These are phyloP conservation scores for Zele albiditarsus DNA, from an alignment of 2,888 invertebrate genomes.

Conservation along the genomic window DNA sequence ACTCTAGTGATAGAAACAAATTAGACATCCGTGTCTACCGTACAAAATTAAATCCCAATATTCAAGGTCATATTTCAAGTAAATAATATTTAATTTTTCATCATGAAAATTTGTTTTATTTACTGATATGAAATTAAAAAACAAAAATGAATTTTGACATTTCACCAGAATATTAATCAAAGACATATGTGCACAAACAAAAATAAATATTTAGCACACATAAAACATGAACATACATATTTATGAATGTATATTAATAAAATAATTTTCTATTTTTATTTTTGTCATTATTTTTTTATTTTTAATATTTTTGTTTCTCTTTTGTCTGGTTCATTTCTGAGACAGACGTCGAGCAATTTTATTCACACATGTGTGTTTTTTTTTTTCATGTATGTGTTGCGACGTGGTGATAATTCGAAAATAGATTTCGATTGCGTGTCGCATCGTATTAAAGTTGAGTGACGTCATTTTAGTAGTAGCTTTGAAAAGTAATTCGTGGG, in stretches of 20 bases:
- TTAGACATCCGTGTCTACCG: not conserved
- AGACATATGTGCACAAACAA: not conserved
- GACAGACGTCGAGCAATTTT: not conserved
- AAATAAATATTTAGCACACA: too few species aligned
- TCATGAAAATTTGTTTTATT: not conserved
- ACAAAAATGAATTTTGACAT: too few species aligned
- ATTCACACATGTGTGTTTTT: not conserved
- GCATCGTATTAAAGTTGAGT: slow-evolving; percentile 1
- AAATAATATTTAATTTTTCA: not conserved
- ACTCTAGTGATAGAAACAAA: not conserved
- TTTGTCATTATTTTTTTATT: not conserved
- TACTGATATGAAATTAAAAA: not conserved
- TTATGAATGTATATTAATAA: too few species aligned
- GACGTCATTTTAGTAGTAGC: not conserved
- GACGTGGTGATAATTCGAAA: not conserved
- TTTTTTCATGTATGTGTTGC: not conserved
- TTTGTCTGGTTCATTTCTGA: not conserved
- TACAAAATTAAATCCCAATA: not conserved
- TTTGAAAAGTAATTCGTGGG: not conserved
- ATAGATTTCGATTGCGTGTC: slow-evolving; percentile 1
- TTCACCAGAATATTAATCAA: not conserved
- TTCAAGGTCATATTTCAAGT: not conserved
- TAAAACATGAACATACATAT: too few species aligned
- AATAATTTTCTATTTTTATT: not conserved
- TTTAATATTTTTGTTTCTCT: not conserved